Evolutionary conservation across 2,113 vertebrate species (phyloP).

Genomic region (Ancistrus triradiatus): DNA sequence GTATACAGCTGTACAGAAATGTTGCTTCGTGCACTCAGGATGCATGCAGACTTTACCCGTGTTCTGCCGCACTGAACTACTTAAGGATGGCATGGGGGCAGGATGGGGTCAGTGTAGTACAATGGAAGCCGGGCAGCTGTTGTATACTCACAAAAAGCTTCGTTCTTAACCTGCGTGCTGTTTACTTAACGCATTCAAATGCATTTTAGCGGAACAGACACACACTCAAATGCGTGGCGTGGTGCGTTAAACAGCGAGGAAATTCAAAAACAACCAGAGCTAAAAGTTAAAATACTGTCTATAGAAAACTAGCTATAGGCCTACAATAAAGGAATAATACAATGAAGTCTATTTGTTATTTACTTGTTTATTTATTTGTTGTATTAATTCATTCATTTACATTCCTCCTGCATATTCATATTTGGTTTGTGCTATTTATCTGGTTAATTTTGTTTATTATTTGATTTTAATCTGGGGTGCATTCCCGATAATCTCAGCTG

Average conservation of each 20-base stretch:
- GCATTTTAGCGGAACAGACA: conserved; percentile 15
- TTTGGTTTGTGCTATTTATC: background rate
- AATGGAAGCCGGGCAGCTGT: conserved; percentile 86
- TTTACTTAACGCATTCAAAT: conserved; percentile 74
- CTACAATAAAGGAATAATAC: no score
- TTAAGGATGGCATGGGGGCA: conserved; percentile 68
- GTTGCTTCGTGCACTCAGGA: background rate
- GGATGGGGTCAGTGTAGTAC: conserved; percentile 81
- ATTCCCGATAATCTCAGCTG: background rate
- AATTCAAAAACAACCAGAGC: no score
- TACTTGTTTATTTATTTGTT: background rate
- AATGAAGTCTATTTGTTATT: background rate
- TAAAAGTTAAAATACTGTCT: no score
- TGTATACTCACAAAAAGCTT: conserved; percentile 76
- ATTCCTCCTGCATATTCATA: background rate
- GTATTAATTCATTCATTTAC: background rate
- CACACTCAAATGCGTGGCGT: background rate
- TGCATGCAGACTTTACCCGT: conserved; percentile 73
- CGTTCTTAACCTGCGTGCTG: conserved; percentile 76
- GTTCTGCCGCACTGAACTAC: conserved; percentile 83
- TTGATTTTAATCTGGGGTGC: background rate
- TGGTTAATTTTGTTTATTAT: background rate
- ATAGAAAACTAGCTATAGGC: no score
- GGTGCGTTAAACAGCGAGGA: no score
- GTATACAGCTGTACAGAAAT: no score